These are phyloP conservation scores for Holocentrus rufus DNA, from an alignment of 2,797 vertebrate genomes.

Conservation along the genomic window DNA sequence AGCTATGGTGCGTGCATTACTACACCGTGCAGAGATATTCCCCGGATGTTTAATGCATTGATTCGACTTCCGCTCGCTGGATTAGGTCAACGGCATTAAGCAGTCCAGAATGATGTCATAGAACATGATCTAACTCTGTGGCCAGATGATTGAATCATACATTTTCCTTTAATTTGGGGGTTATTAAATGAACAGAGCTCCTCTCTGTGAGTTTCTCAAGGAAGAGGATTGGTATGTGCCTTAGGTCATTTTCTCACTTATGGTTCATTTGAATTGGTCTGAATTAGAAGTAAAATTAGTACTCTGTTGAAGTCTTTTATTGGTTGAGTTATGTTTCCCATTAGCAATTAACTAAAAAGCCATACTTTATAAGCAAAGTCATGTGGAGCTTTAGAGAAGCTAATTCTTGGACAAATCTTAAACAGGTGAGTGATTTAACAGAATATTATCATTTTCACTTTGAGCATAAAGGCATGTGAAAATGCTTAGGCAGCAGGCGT, in stretches of 20 bases:
- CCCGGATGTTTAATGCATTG: constrained; percentile 62
- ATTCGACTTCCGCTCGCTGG: constrained; percentile 73
- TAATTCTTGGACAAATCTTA: constrained; percentile 58
- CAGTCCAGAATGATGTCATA: constrained; percentile 82
- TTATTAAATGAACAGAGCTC: constrained; percentile 82
- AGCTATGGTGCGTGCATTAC: not conserved
- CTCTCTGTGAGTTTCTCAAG: constrained; percentile 72
- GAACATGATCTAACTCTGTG: constrained; percentile 82
- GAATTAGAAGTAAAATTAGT: constrained; percentile 67
- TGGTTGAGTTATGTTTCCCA: constrained; percentile 61
- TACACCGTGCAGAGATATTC: constrained; percentile 43
- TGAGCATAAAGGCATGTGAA: constrained; percentile 34
- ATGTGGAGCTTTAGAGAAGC: constrained; percentile 41
- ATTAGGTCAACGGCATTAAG: constrained; percentile 72
- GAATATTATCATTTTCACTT: constrained; percentile 54
- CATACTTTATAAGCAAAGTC: constrained; percentile 57
- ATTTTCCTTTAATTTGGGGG: constrained; percentile 82
- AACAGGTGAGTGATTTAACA: constrained; percentile 63
- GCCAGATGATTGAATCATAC: constrained; percentile 83
- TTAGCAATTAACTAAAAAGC: constrained; percentile 66
- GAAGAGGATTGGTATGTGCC: constrained; percentile 69
- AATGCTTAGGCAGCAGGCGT: constrained; percentile 9
- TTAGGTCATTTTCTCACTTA: constrained; percentile 69
- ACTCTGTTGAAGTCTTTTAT: constrained; percentile 68
- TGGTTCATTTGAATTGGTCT: constrained; percentile 68